These are phyloP conservation scores for Decapterus maruadsi DNA, from an alignment of 2,797 vertebrate species.

Conservation along the genomic window DNA sequence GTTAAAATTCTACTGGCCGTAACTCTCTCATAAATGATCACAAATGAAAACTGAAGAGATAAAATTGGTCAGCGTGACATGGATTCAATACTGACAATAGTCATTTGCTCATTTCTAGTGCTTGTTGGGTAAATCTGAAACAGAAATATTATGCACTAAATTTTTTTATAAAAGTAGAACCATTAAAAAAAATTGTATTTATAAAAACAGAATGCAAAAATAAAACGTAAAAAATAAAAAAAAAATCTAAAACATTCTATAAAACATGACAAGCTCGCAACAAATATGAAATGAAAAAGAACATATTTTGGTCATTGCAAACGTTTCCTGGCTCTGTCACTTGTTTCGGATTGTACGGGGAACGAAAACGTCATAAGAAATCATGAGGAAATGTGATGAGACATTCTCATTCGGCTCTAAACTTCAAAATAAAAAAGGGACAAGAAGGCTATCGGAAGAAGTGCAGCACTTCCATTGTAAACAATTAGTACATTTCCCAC, in stretches of 20 bases:
- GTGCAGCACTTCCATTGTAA: slow-evolving; percentile 64
- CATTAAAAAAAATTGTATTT: slow-evolving; percentile 42
- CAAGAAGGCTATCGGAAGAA: slow-evolving; percentile 35
- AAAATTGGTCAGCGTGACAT: slow-evolving; percentile 18
- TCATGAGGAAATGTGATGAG: slow-evolving; percentile 43
- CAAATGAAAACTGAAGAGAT: slow-evolving; percentile 10
- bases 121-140: slow-evolving; percentile 44
- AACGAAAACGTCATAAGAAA: slow-evolving; percentile 9
- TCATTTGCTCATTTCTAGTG: slow-evolving; percentile 39
- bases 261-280: slow-evolving; percentile 62
- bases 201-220: slow-evolving; percentile 62
- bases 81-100: slow-evolving; percentile 41
- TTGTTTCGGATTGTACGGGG: slow-evolving; percentile 45
- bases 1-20: slow-evolving; percentile 49
- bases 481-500: slow-evolving; percentile 57
- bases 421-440: slow-evolving; percentile 36
- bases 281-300: slow-evolving; percentile 50
- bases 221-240: slow-evolving; percentile 61
- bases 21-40: slow-evolving; percentile 32
- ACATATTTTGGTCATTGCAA: slow-evolving; percentile 72
- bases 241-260: slow-evolving; percentile 67
- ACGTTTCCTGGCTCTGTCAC: slow-evolving; percentile 40
- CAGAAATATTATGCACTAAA: slow-evolving; percentile 40
- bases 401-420: slow-evolving; percentile 46
- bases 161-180: slow-evolving; percentile 46